Percentiles rank a stretch among this genome's conserved stretches.
phyloP scores from a whole-genome alignment of 1,140 invertebrate genomes.

The Helicoverpa armigera region DNA sequence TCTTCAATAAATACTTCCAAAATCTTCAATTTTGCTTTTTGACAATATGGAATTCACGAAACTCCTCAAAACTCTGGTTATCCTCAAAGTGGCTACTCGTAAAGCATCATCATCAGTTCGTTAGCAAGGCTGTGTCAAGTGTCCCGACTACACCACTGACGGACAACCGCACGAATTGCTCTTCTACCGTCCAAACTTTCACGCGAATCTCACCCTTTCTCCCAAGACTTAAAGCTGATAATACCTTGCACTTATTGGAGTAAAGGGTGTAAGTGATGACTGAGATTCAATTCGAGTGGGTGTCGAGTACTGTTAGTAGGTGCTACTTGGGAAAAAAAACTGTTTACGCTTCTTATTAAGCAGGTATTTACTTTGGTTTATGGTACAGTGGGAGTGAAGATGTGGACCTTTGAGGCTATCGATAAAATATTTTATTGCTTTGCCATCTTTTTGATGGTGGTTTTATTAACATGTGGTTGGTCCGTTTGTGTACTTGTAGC shows the following conservation, averaged over 20 bases:
- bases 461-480: conserved; percentile 11
- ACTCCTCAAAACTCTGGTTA: conserved; percentile 41
- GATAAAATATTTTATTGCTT: conserved; percentile 32
- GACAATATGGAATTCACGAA: not conserved
- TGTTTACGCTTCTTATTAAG: conserved; percentile 50
- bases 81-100: conserved; percentile 48
- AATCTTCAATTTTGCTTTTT: conserved; percentile 15
- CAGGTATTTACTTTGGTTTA: conserved; percentile 53
- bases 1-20: not conserved
- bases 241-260: not conserved
- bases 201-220: not conserved
- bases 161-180: conserved; percentile 15
- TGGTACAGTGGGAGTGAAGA: conserved; percentile 45
- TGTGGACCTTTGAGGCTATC: conserved; percentile 11
- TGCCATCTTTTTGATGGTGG: conserved; percentile 25
- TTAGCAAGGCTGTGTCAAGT: conserved; percentile 59
- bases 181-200: conserved; percentile 2
- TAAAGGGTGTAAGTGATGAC: too few species aligned
- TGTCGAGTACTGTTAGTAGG: conserved; percentile 48
- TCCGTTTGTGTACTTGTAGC: not conserved
- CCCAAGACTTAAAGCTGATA: not conserved
- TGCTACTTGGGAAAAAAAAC: conserved; percentile 48
- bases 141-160: conserved; percentile 28
- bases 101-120: conserved; percentile 57
- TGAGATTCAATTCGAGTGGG: conserved; percentile 36